Evolutionary conservation across 1,140 invertebrate species (phyloP).

Genomic region (Philotrypesis tridentata): DNA sequence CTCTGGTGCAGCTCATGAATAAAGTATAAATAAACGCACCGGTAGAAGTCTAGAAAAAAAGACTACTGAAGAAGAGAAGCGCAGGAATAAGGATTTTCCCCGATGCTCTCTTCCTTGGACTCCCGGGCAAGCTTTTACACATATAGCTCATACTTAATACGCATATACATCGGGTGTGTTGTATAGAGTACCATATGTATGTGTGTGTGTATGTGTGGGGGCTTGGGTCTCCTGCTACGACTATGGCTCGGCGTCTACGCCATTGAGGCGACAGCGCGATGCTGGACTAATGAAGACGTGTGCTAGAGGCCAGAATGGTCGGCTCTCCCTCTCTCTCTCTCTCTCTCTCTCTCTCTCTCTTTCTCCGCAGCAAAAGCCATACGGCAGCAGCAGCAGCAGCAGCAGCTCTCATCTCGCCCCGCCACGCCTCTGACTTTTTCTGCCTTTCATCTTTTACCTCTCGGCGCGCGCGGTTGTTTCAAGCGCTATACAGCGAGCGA

Average conservation of each 20-base stretch:
- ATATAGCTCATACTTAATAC: too few relatives aligned
- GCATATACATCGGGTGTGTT: too few relatives aligned
- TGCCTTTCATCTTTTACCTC: constrained; percentile 48
- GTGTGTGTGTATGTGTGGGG: too few relatives aligned
- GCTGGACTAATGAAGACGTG: constrained; percentile 61
- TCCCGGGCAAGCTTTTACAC: too few relatives aligned
- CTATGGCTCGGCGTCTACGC: constrained; percentile 47
- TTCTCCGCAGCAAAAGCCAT: not conserved
- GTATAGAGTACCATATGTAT: too few relatives aligned
- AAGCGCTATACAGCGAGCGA: too few relatives aligned
- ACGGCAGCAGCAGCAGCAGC: not conserved
- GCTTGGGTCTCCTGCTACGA: not conserved
- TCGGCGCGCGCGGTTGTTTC: not conserved
- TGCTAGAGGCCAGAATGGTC: constrained; percentile 43
- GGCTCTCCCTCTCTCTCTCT: constrained; percentile 1
- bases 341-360: constrained; percentile 2
- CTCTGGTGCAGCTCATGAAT: constrained; percentile 14
- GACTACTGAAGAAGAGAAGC: too few relatives aligned
- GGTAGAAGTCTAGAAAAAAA: not conserved
- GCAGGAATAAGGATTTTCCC: too few relatives aligned
- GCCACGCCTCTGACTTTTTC: constrained; percentile 46
- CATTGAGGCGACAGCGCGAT: constrained; percentile 52
- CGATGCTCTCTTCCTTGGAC: too few relatives aligned
- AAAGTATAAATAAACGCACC: not conserved
- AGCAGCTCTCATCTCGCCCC: not conserved